A percentile compares a stretch with the other conserved stretches of the same genome.
These are phyloP conservation scores for Graptemys geographica DNA, from an alignment of 2,797 vertebrate genomes.

Conservation along the genomic window DNA sequence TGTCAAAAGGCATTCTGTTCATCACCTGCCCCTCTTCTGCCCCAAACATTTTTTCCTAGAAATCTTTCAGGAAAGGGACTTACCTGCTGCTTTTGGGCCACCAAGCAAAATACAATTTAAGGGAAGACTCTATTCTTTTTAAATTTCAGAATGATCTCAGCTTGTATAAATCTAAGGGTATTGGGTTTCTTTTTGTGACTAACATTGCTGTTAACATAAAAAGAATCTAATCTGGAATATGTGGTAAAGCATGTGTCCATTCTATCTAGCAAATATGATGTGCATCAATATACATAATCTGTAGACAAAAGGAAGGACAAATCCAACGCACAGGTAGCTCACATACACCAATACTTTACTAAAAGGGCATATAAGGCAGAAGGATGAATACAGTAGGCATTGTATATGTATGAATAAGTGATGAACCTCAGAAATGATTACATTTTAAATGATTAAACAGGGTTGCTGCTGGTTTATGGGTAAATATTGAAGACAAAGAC, in stretches of 20 bases:
- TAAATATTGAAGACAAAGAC: neutral
- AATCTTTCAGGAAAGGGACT: neutral
- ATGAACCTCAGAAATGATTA: neutral
- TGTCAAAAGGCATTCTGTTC: slow-evolving; percentile 49
- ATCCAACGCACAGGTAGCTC: neutral
- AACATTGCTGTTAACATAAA: slow-evolving; percentile 6
- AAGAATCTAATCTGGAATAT: slow-evolving; percentile 18
- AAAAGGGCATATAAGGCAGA: neutral
- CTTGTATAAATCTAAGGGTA: slow-evolving; percentile 27
- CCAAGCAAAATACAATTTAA: slow-evolving; percentile 45
- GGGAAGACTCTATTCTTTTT: slow-evolving; percentile 26
- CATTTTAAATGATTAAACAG: neutral
- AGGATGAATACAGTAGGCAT: neutral
- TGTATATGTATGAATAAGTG: neutral
- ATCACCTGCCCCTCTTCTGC: slow-evolving; percentile 19
- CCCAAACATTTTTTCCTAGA: slow-evolving; percentile 22
- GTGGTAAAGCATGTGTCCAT: neutral
- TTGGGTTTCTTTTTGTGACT: neutral
- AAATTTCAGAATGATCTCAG: slow-evolving; percentile 29
- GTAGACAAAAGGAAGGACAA: neutral
- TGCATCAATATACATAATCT: neutral
- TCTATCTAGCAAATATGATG: neutral
- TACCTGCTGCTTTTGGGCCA: slow-evolving; percentile 45
- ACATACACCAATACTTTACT: neutral
- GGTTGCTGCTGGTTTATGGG: slow-evolving; percentile 15